Percentiles rank a stretch among this genome's conserved stretches.
Conservation (phyloP, 64 coral and sea anemone species). For the Montipora sp. region DNA sequence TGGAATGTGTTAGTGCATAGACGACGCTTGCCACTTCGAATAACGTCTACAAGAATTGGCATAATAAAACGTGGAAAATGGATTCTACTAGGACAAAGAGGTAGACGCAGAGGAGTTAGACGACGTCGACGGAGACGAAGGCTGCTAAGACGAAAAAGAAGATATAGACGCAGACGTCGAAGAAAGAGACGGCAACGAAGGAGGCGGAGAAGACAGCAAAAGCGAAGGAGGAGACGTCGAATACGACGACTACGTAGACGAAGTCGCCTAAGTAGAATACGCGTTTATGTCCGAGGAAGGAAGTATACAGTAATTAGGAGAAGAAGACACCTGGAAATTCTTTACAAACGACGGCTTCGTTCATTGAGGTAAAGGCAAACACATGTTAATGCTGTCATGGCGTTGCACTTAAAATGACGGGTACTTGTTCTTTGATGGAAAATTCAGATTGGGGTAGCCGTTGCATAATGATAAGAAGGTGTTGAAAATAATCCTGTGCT, state of each 20-base stretch:
- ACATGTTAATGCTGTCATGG: neutral
- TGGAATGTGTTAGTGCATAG: neutral
- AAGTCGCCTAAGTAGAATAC: slow-evolving; percentile 5
- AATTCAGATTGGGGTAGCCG: no score
- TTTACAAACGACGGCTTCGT: neutral
- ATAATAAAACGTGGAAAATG: neutral
- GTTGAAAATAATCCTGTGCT: no score
- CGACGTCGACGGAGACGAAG: neutral
- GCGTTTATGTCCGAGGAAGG: slow-evolving; percentile 4
- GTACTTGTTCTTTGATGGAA: no score
- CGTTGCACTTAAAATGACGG: no score
- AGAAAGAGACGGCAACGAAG: slow-evolving; percentile 14
- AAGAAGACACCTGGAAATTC: neutral
- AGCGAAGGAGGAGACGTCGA: slow-evolving; percentile 5
- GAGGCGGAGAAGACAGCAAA: slow-evolving; percentile 1
- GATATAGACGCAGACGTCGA: slow-evolving; percentile 10
- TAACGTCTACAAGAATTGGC: neutral
- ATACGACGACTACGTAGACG: slow-evolving; percentile 10
- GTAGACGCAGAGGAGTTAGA: neutral
- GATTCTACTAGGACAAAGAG: neutral
- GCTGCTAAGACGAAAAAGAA: neutral
- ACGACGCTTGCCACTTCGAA: neutral
- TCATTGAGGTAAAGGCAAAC: neutral
- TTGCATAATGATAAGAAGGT: no score
- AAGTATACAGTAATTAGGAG: neutral